Conservation (phyloP, 2,888 invertebrate genomes). For the Aspidiotus destructor region DNA sequence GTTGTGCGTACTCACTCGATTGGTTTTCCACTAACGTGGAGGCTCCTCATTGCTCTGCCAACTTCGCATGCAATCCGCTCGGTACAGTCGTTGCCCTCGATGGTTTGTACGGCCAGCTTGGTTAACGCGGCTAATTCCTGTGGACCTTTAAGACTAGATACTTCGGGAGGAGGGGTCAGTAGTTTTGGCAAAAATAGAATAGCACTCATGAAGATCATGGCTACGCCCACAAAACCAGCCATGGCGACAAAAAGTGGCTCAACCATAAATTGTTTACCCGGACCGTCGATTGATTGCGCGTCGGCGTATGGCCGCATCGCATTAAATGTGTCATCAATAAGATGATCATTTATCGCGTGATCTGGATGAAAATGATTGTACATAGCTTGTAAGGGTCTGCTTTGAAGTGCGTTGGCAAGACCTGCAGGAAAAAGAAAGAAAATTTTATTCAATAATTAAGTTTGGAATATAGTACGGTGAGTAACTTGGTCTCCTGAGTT, state of each 20-base stretch:
- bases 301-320: conserved; percentile 2
- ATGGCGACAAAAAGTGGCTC: conserved; percentile 51
- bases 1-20: conserved; percentile 37
- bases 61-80: conserved; percentile 46
- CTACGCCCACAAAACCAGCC: conserved; percentile 50
- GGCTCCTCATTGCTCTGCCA: conserved; percentile 41
- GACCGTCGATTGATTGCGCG: not conserved
- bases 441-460: too few species aligned
- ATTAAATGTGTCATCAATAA: conserved; percentile 12
- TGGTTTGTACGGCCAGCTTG: conserved; percentile 43
- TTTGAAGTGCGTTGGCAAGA: too few species aligned
- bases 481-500: too few species aligned
- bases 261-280: conserved; percentile 41
- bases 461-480: too few species aligned
- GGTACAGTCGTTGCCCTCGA: conserved; percentile 45
- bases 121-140: conserved; percentile 42
- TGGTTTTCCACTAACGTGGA: conserved; percentile 38
- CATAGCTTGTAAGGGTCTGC: not conserved
- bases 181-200: conserved; percentile 47
- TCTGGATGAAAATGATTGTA: conserved; percentile 24
- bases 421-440: too few species aligned
- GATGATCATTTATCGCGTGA: conserved; percentile 5
- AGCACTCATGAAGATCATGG: conserved; percentile 48
- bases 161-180: conserved; percentile 25
- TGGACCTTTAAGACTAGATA: conserved; percentile 38